Percentiles rank a stretch among this genome's conserved stretches.
These are phyloP conservation scores for Andinoacara biseriatus DNA, from an alignment of 2,113 vertebrate species.

Conservation along the genomic window DNA sequence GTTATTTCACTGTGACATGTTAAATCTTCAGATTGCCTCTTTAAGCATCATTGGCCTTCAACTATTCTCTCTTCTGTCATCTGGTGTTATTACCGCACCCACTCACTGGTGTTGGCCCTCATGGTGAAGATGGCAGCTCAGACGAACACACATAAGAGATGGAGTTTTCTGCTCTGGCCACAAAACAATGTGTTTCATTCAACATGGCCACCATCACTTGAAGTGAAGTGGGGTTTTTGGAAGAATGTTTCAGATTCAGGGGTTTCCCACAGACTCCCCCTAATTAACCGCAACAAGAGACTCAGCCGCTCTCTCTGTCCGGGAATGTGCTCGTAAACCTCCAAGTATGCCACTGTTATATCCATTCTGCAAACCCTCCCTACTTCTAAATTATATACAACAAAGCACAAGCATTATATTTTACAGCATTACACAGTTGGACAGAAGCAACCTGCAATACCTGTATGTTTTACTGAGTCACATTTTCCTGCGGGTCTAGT, in stretches of 20 bases:
- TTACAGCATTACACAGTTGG: background rate
- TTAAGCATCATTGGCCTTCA: background rate
- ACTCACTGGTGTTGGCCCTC: constrained; percentile 27
- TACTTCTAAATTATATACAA: constrained; percentile 31
- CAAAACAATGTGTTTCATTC: constrained; percentile 73
- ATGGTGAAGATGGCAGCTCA: constrained; percentile 4
- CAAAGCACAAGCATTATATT: constrained; percentile 8
- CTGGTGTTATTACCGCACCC: background rate
- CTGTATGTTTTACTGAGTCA: constrained; percentile 15
- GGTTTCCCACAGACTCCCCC: constrained; percentile 75
- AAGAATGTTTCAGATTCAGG: constrained; percentile 58
- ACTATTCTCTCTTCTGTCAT: background rate
- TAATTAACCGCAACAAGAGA: constrained; percentile 72
- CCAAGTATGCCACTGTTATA: constrained; percentile 52
- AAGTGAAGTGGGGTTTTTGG: constrained; percentile 58
- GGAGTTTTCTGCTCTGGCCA: constrained; percentile 69
- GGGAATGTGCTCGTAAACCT: constrained; percentile 72
- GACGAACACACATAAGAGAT: constrained; percentile 40
- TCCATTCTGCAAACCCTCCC: constrained; percentile 20
- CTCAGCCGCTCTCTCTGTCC: constrained; percentile 60
- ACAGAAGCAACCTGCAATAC: background rate
- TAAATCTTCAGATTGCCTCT: background rate
- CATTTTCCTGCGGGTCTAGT: constrained; percentile 29
- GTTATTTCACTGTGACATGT: background rate
- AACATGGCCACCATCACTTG: constrained; percentile 57